Conservation (phyloP, 2,113 vertebrate genomes). For the Dissostichus mawsoni region DNA sequence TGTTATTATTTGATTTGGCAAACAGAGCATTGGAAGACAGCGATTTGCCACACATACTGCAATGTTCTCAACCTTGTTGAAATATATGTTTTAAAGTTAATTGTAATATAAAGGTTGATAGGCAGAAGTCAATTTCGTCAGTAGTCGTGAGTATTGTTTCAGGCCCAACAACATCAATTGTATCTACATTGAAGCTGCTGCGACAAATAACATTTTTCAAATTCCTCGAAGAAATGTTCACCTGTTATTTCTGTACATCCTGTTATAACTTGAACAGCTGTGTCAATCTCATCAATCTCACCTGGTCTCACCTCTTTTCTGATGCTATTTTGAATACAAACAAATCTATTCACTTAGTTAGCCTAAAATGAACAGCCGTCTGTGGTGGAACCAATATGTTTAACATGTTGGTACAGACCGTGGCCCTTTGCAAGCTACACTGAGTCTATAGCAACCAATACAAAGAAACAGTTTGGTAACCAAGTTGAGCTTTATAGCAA, state of each 20-base stretch:
- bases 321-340: not conserved
- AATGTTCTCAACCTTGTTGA: slow-evolving; percentile 15
- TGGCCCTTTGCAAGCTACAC: not conserved
- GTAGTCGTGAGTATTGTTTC: too few relatives aligned
- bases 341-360: too few relatives aligned
- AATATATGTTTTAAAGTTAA: slow-evolving; percentile 1
- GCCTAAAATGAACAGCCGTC: too few relatives aligned
- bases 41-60: slow-evolving; percentile 27
- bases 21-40: slow-evolving; percentile 28
- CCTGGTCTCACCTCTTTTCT: not conserved
- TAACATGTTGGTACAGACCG: not conserved
- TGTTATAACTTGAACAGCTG: not conserved
- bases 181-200: not conserved
- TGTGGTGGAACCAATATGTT: not conserved
- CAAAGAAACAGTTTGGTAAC: not conserved
- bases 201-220: not conserved
- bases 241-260: not conserved
- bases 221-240: not conserved
- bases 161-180: too few relatives aligned
- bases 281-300: not conserved
- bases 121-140: not conserved
- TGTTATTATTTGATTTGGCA: slow-evolving; percentile 52
- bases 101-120: not conserved
- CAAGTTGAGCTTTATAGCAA: not conserved
- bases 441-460: not conserved